Evolutionary conservation across 2,888 invertebrate genomes (phyloP).

Genomic region (Ptycholaimellus sp.): DNA sequence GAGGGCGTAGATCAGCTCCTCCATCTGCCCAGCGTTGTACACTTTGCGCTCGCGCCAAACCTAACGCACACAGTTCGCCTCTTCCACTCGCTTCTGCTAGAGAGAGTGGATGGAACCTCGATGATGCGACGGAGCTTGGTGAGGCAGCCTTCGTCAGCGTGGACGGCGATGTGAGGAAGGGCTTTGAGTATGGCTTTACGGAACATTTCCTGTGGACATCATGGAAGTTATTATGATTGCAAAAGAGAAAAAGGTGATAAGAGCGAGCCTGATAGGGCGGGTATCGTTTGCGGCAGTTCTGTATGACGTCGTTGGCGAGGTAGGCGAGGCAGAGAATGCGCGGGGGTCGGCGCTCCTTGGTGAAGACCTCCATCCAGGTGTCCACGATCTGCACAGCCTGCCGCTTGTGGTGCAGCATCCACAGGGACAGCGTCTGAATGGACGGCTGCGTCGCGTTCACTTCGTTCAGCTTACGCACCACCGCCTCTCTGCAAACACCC

Average conservation of each 20-base stretch:
- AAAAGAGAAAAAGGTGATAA: slow-evolving; percentile 10
- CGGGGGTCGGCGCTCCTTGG: slow-evolving; percentile 3
- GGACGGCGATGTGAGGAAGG: slow-evolving; percentile 11
- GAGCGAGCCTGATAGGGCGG: slow-evolving; percentile 43
- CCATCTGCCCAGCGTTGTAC: slow-evolving; percentile 1
- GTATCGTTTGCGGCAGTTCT: slow-evolving; percentile 89
- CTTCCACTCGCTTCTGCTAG: no score
- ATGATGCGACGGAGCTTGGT: slow-evolving; percentile 5
- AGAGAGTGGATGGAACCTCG: not conserved
- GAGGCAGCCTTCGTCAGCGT: slow-evolving; percentile 6
- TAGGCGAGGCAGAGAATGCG: slow-evolving; percentile 63
- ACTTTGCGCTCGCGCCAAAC: slow-evolving; percentile 7
- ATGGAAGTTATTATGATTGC: no score
- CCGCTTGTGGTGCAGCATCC: slow-evolving; percentile 90
- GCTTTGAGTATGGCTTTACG: slow-evolving; percentile 12
- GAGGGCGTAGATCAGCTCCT: slow-evolving; percentile 4
- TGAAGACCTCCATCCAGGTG: slow-evolving; percentile 36
- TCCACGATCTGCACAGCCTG: slow-evolving; percentile 66
- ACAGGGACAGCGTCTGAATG: slow-evolving; percentile 81
- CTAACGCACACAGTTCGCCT: no score
- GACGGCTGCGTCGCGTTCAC: slow-evolving; percentile 82
- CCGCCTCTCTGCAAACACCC: no score
- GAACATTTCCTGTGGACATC: slow-evolving; percentile 12
- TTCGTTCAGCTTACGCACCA: slow-evolving; percentile 63
- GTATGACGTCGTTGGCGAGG: slow-evolving; percentile 95